Percentiles rank a stretch among this genome's conserved stretches.
phyloP scores from a whole-genome alignment of 2,797 vertebrate genomes.

The Ataeniobius toweri region DNA sequence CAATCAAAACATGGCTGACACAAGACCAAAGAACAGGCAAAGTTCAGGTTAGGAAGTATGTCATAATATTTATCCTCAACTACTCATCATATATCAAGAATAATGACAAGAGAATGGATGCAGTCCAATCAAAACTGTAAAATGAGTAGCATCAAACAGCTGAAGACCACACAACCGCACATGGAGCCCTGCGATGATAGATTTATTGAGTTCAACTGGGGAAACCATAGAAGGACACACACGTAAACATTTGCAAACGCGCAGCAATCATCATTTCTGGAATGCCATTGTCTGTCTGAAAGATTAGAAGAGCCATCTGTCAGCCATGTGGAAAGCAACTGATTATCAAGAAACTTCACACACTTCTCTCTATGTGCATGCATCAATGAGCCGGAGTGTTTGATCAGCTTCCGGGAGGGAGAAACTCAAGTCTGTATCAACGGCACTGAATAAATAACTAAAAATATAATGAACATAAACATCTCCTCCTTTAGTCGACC shows the following conservation, averaged over 20 bases:
- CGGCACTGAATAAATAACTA: conserved; percentile 12
- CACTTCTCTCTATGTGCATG: conserved; percentile 36
- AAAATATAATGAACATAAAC: background rate
- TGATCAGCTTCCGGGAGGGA: conserved; percentile 28
- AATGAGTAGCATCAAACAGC: conserved; percentile 20
- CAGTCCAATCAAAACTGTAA: conserved; percentile 27
- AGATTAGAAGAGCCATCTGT: conserved; percentile 78
- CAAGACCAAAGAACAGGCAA: conserved; percentile 4
- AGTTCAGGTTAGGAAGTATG: conserved; percentile 20
- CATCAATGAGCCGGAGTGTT: conserved; percentile 38
- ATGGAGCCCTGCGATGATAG: conserved; percentile 36
- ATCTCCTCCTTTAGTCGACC: conserved; percentile 1
- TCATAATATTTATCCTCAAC: conserved; percentile 30
- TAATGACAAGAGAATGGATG: conserved; percentile 5
- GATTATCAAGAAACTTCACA: conserved; percentile 71
- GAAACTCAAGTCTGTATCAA: conserved; percentile 18
- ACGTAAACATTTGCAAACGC: conserved; percentile 16
- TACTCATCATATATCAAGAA: conserved; percentile 34
- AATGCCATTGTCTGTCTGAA: conserved; percentile 69
- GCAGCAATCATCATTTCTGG: conserved; percentile 67
- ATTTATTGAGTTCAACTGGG: conserved; percentile 47
- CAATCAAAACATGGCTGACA: conserved; percentile 4
- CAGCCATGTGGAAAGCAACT: conserved; percentile 61
- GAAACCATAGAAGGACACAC: conserved; percentile 31
- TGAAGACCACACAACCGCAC: background rate